Percentiles rank a stretch among this genome's conserved stretches.
Evolutionary conservation across 1,140 invertebrate species (phyloP).

Genomic region (Drosophila arizonae): DNA sequence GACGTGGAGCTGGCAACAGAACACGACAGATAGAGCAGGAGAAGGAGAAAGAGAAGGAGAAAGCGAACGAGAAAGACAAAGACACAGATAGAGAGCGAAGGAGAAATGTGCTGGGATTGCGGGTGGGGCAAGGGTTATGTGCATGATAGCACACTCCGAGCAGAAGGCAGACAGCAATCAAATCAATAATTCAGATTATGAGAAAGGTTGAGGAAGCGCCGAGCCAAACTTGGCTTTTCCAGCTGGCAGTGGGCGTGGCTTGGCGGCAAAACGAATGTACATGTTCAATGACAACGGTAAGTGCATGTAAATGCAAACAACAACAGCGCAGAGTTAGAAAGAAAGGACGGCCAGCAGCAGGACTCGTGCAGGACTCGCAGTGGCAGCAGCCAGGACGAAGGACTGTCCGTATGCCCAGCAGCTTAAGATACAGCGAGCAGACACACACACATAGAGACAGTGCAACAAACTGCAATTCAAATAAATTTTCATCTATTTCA

Average conservation of each 20-base stretch:
- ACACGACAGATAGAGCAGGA: neutral
- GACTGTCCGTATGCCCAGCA: neutral
- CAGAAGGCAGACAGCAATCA: constrained; percentile 57
- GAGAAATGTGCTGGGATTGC: neutral
- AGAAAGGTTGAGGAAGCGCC: constrained; percentile 63
- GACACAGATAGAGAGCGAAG: too few relatives aligned
- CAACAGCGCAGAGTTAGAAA: constrained; percentile 18
- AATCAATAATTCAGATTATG: constrained; percentile 80
- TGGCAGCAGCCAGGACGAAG: neutral
- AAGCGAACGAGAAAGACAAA: neutral
- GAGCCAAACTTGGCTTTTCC: constrained; percentile 36
- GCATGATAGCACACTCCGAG: neutral
- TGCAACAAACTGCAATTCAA: constrained; percentile 48
- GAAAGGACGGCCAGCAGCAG: neutral
- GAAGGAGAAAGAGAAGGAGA: neutral
- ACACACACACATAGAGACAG: neutral
- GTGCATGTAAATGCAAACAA: constrained; percentile 74
- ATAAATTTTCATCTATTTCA: constrained; percentile 77
- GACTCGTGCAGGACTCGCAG: neutral
- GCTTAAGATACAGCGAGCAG: constrained; percentile 35
- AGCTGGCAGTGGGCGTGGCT: constrained; percentile 22
- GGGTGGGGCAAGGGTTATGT: neutral
- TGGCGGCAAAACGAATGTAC: constrained; percentile 63
- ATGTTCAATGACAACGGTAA: constrained; percentile 78
- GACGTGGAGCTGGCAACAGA: neutral